Conservation (phyloP, 2,797 vertebrate species). For the Epinephelus coioides region DNA sequence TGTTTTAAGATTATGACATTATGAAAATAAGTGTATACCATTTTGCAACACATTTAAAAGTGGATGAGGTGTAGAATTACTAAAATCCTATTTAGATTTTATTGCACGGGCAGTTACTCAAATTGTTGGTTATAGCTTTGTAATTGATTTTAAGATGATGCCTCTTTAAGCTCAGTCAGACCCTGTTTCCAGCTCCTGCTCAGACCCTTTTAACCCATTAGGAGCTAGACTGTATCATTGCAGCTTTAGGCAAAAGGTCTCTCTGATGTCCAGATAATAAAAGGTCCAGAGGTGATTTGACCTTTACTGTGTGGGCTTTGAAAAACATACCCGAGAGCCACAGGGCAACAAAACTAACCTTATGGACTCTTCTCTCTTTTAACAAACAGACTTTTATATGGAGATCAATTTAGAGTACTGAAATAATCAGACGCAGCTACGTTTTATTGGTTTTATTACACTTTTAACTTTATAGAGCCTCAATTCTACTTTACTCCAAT, state of each 20-base stretch:
- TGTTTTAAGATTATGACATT: slow-evolving; percentile 28
- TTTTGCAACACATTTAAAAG: slow-evolving; percentile 28
- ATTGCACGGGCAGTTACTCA: slow-evolving; percentile 20
- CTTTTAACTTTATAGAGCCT: slow-evolving; percentile 1
- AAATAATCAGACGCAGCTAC: background rate
- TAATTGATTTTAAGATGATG: slow-evolving; percentile 17
- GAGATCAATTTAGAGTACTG: background rate
- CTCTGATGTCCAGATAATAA: slow-evolving; percentile 1
- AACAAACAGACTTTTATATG: background rate
- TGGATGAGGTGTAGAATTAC: slow-evolving; percentile 17
- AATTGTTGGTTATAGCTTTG: slow-evolving; percentile 20
- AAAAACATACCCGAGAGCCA: background rate
- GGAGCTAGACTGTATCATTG: background rate
- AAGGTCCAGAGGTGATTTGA: slow-evolving; percentile 6
- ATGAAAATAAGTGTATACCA: slow-evolving; percentile 19
- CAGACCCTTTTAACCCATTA: background rate
- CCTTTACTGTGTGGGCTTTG: background rate
- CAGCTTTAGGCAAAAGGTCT: background rate
- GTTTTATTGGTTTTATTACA: slow-evolving; percentile 25
- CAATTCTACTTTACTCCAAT: background rate
- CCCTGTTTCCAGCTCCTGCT: slow-evolving; percentile 19
- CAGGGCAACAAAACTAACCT: background rate
- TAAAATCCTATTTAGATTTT: slow-evolving; percentile 23
- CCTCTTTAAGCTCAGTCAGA: slow-evolving; percentile 17
- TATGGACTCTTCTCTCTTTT: background rate